Evolutionary conservation across 2,888 invertebrate genomes (phyloP), one percentile per base, ranked within the genome.

Genomic region (Morpho deidamia): DNA sequence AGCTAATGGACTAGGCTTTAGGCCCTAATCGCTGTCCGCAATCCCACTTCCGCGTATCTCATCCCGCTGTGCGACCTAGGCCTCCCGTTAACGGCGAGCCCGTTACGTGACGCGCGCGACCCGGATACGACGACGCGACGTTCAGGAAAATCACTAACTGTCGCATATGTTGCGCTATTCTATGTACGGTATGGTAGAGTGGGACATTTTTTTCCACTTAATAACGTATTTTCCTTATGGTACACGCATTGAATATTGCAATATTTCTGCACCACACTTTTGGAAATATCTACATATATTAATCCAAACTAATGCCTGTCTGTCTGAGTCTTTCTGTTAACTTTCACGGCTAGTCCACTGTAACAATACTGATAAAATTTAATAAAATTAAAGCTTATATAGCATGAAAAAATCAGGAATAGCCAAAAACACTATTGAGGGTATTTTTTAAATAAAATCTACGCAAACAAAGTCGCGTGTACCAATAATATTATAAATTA

Each of bases 31-130:
- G 46, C 44, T 51, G 57, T 54, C 57, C 57, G 57, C 57, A 71
- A 76, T 83, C 77, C 77, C 70, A 81, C 83, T 87, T 89, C 88
- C 88, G 88, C 83, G 81, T 83, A 76, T 77, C 79, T 84, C 88
- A 86, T 86, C 88, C 88, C 87, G 85, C 87, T 87, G 78, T 72
- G 75, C 83, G 87, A 87, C 87, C 87, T 79, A 82, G 74, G 70
- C 77, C 79, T 72, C 78, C 86, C 87, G 86, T 87, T 87, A 86
- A 70, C 81, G 72, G 63, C 75, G 72, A 71, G 71, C 82, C 87
- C 88, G 87, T 87, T 87, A 87, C 87, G 82, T 82, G 83, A 79
- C 83, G 82, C 78, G 75, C 74, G 70, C 84, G 86, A 89, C 88
- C 88, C 87, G 88, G 88, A 87, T 87, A 74, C 75, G 68, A 56